A percentile compares a stretch with the other conserved stretches of the same genome.
Conservation (phyloP, 2,888 invertebrate genomes). For the Phrixothrix hirtus region DNA sequence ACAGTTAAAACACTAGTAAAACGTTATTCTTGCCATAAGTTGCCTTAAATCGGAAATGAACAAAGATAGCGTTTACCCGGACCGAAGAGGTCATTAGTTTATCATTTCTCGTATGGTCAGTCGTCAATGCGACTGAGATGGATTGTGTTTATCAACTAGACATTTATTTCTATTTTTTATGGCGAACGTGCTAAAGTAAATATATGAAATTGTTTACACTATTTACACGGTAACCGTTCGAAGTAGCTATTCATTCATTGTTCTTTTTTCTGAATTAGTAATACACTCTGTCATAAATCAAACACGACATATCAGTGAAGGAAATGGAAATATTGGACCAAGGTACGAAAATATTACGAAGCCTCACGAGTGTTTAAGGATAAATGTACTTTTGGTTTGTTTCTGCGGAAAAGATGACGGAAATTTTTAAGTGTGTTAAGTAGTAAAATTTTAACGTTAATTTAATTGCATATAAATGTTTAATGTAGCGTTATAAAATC, state of each 20-base stretch:
- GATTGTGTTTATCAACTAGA: conserved; percentile 11
- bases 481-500: conserved; percentile 7
- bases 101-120: conserved; percentile 33
- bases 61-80: conserved; percentile 44
- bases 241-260: conserved; percentile 3
- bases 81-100: conserved; percentile 42
- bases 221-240: background rate
- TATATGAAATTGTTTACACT: conserved; percentile 5
- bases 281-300: background rate
- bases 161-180: conserved; percentile 11
- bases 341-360: background rate
- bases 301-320: background rate
- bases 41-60: conserved; percentile 45
- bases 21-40: conserved; percentile 21
- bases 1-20: conserved; percentile 20
- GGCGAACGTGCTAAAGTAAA: conserved; percentile 11
- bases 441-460: background rate
- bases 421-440: background rate
- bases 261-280: background rate
- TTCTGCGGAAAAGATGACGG: too few relatives aligned
- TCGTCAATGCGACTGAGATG: conserved; percentile 21
- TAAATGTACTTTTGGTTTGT: too few relatives aligned
- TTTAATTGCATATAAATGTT: background rate
- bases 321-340: background rate
- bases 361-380: background rate